Evolutionary conservation across 2,888 invertebrate species (phyloP).

Genomic region (Athetis lepigone): DNA sequence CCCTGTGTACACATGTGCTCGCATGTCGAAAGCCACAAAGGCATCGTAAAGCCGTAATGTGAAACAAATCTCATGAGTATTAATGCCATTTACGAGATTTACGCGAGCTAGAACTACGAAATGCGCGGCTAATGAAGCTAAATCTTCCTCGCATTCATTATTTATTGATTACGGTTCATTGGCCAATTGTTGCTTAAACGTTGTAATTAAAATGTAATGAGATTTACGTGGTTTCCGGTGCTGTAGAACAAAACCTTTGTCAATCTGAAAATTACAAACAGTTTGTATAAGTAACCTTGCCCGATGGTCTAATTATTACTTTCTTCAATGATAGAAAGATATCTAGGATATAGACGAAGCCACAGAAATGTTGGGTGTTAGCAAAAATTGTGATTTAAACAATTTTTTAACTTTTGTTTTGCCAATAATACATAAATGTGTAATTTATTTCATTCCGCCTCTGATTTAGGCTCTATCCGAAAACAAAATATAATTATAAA

Average conservation of each 20-base stretch:
- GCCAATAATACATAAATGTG: too few relatives aligned
- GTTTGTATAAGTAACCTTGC: too few relatives aligned
- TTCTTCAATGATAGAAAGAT: too few relatives aligned
- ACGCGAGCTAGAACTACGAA: conserved; percentile 32
- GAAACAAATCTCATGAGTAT: conserved; percentile 60
- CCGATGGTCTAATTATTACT: too few relatives aligned
- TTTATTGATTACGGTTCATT: conserved; percentile 22
- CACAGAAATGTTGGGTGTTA: too few relatives aligned
- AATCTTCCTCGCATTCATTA: conserved; percentile 38
- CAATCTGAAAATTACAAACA: too few relatives aligned
- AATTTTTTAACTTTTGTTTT: too few relatives aligned
- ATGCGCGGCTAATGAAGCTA: conserved; percentile 46
- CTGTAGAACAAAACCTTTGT: conserved; percentile 1
- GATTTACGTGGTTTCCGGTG: conserved; percentile 4
- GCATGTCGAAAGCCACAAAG: conserved; percentile 62
- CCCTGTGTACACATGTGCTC: conserved; percentile 5
- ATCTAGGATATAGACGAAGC: too few relatives aligned
- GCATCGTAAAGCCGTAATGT: conserved; percentile 65
- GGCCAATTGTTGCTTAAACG: conserved; percentile 25
- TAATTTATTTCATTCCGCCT: background rate
- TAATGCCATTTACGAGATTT: conserved; percentile 32
- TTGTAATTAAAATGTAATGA: conserved; percentile 3
- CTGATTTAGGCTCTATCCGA: conserved; percentile 4
- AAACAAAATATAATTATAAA: conserved; percentile 19
- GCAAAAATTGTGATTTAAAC: too few relatives aligned